Base-by-base conservation (phyloP, 2,888 invertebrate species). In the Caenorhabditis imperialis region DNA sequence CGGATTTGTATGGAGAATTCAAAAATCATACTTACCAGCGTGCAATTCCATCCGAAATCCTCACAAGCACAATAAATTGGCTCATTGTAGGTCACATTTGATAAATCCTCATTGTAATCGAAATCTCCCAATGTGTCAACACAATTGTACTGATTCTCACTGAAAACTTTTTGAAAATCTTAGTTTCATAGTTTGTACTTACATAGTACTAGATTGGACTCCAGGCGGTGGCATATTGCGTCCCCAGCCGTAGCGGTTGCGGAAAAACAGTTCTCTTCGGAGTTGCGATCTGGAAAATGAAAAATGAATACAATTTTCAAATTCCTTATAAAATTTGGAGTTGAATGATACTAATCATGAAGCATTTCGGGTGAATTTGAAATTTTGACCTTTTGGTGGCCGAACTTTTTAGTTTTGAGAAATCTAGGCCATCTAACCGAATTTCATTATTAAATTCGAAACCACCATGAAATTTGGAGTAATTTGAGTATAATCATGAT, bases 41-140 rank as follows among this genome's bases (percentile, higher is more conserved):
- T 81, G 50, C 85, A 86, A 54, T 83, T 82, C 85, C 85, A 86
- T 16, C 79, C 81, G 18, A 60, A 61, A 12, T 76, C 70, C 8
- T 51, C 44, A 61, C 83, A 83, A 37, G 71, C 81, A 44, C 85
- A 86, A 1, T 35, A 54, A 7, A 81, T 45, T 10, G 75, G 67
- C 10, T 72, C 79, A 44, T 83, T 85, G 62, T 84, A 85, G 8
- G 70, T 47, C 5, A 71, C 45, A 38, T 58, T 61, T 4, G 58
- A 54, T 5, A 72, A 48, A 23, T 73, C 58, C 25, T 67, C 54
- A 16, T 27, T 50, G 38, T 55, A 67, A 10, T 73, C 55, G 23
- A 73, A 67, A 2, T 18, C 30, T 18, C 72, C 72, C 40, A 42
- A 38, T 12, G 63, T 63, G 25, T 72, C 33, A 7, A 44, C 50